Evolutionary conservation across 2,888 invertebrate species (phyloP), one percentile per base, ranked within the genome.

Genomic region (Spisula solida): DNA sequence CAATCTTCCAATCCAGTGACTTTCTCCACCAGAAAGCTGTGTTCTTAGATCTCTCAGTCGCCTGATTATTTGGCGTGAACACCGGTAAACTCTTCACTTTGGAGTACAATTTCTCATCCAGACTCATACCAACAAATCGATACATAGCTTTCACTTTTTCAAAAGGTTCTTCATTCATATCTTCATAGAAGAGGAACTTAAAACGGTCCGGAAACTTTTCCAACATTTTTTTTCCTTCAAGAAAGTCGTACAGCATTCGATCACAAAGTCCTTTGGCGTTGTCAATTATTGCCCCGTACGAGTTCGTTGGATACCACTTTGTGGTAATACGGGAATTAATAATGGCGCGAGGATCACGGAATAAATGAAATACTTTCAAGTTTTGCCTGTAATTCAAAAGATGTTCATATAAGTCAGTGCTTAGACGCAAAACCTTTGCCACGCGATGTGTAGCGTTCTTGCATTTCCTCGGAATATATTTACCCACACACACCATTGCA

Each of bases 91-190:
- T 82, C 34, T 51, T 55, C 12, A 88, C 75, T n/a, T 29, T 25
- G 31, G 31, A 14, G 41, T 60, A 90, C 25, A 82, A 66, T 29
- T 47, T 66, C 56, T 79, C 80, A 60, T 88, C 48, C 51, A 88
- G 80, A 80, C 66, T 20, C 90, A 90, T 90, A 14, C 88, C 88
- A 41, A 88, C 51, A 81, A 85, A 87, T 80, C 80, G 85, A 47
- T 85, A 90, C 34, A 90, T 81, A 29, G n/a, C 20, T 86, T 90
- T 86, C 0, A 85, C 85, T 82, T 90, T 90, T n/a, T 83, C 81
- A 1, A 86, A 80, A 5, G 88, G 84, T 41, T 85, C 82, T 5
- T 78, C 79, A 41, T 41, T 87, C 41, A 90, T 66, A 31, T 87
- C 90, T 87, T 90, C 90, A 34, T 90, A 87, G 25, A 78, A 87